Conservation (phyloP, 1,140 invertebrate species). For the Trichoplusia ni region DNA sequence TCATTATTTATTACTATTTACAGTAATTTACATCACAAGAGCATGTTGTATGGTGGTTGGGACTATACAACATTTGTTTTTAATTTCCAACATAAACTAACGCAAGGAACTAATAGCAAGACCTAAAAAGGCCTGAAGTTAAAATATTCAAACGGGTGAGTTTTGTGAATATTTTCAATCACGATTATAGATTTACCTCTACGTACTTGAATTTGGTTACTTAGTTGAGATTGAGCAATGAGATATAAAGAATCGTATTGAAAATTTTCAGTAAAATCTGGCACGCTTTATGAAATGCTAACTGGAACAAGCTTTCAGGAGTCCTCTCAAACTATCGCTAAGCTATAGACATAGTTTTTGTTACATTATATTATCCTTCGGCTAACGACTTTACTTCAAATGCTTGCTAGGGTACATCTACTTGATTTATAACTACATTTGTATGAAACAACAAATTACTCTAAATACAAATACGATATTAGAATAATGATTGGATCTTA, state of each 20-base stretch:
- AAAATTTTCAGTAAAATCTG: not conserved
- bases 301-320: slow-evolving; percentile 10
- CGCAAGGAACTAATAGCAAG: slow-evolving; percentile 49
- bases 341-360: too few species aligned
- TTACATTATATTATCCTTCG: too few species aligned
- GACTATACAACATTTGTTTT: slow-evolving; percentile 45
- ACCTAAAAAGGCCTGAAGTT: not conserved
- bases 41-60: slow-evolving; percentile 52
- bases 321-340: not conserved
- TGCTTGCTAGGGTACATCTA: slow-evolving; percentile 6
- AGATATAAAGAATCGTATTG: not conserved
- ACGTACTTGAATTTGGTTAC: not conserved
- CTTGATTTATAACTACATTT: not conserved
- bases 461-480: not conserved
- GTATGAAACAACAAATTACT: not conserved
- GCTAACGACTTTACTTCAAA: not conserved
- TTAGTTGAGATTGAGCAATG: not conserved
- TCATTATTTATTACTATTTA: slow-evolving; percentile 64
- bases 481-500: not conserved
- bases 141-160: not conserved
- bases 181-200: not conserved
- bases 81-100: slow-evolving; percentile 36
- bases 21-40: slow-evolving; percentile 78
- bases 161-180: not conserved
- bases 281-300: slow-evolving; percentile 13